phyloP scores from a whole-genome alignment of 2,797 vertebrate species.

The Antennarius maculatus region DNA sequence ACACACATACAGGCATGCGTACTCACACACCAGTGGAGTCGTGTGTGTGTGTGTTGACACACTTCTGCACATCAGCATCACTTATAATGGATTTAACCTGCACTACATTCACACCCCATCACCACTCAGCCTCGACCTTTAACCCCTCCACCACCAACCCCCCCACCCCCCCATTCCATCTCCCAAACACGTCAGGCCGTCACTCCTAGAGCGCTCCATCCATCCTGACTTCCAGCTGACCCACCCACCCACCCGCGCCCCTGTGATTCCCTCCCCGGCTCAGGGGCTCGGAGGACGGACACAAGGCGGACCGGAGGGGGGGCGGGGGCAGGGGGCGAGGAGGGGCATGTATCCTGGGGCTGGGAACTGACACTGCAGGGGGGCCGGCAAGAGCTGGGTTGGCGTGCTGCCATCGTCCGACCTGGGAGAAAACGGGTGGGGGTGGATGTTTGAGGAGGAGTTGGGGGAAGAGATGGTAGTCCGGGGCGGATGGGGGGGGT shows the following conservation, averaged over 20 bases:
- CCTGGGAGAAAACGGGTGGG: conserved; percentile 70
- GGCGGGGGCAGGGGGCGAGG: conserved; percentile 65
- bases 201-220: conserved; percentile 43
- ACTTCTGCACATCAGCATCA: conserved; percentile 47
- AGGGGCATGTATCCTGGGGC: conserved; percentile 78
- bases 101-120: conserved; percentile 55
- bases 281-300: conserved; percentile 54
- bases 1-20: too few species aligned
- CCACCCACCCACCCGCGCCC: conserved; percentile 20
- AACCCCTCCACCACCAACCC: not conserved
- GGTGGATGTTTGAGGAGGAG: conserved; percentile 39
- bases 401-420: conserved; percentile 88
- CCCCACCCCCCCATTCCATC: conserved; percentile 39
- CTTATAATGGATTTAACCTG: conserved; percentile 40
- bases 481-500: conserved; percentile 39
- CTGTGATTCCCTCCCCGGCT: conserved; percentile 51
- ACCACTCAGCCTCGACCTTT: conserved; percentile 30
- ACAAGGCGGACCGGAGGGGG: conserved; percentile 30
- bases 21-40: too few species aligned
- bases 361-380: conserved; percentile 76
- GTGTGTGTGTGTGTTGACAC: too few species aligned
- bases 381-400: conserved; percentile 87
- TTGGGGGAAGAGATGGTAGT: conserved; percentile 32
- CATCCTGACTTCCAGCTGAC: conserved; percentile 65
- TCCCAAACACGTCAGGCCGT: conserved; percentile 36